These are phyloP conservation scores for Andrena flavipes DNA, from an alignment of 2,888 invertebrate genomes.

Conservation along the genomic window DNA sequence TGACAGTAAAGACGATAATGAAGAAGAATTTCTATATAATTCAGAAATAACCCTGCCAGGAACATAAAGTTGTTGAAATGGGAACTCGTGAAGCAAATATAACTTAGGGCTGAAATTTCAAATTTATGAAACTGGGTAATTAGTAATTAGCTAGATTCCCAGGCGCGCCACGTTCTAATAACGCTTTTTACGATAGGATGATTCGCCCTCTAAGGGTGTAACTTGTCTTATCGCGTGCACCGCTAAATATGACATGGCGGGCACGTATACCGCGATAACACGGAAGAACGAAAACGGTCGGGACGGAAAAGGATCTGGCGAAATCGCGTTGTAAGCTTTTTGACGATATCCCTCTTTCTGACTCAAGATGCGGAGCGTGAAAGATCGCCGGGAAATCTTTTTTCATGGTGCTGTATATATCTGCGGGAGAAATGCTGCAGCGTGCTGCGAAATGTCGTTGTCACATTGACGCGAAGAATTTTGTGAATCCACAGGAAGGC, in stretches of 20 bases:
- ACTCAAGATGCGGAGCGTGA: constrained; percentile 31
- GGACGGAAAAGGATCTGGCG: constrained; percentile 51
- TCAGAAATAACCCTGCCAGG: background rate
- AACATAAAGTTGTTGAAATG: background rate
- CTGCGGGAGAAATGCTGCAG: constrained; percentile 4
- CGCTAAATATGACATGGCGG: constrained; percentile 24
- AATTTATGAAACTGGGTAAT: background rate
- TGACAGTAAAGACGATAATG: background rate
- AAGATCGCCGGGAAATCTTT: constrained; percentile 51
- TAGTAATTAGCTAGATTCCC: constrained; percentile 2
- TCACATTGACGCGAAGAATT: constrained; percentile 10
- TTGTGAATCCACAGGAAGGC: no score
- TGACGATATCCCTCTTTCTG: constrained; percentile 48
- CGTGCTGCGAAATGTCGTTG: constrained; percentile 1
- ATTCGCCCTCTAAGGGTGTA: constrained; percentile 6
- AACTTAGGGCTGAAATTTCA: background rate
- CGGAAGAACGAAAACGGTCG: constrained; percentile 38
- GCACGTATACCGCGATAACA: constrained; percentile 53
- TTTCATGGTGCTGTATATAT: constrained; percentile 38
- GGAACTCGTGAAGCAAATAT: background rate
- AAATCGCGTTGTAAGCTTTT: constrained; percentile 65
- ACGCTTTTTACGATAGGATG: constrained; percentile 8
- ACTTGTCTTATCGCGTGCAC: constrained; percentile 30
- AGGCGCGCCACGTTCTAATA: background rate
- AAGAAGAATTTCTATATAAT: background rate